Percentiles rank a stretch among this genome's conserved stretches.
Evolutionary conservation across 2,797 vertebrate genomes (phyloP).

Genomic region (Eulemur mongoz): DNA sequence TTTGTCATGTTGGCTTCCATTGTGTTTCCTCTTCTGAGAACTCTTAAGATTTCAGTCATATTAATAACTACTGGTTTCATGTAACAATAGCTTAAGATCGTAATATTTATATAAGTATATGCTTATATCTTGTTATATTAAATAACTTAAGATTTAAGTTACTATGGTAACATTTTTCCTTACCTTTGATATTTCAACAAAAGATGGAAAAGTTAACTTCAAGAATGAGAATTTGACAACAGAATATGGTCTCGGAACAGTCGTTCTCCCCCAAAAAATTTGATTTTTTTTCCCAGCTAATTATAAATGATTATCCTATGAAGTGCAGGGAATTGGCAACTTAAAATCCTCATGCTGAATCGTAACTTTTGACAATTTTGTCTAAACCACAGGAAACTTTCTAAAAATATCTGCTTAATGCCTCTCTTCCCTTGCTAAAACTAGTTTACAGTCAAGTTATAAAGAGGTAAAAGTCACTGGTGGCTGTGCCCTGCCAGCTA

Average conservation of each 20-base stretch:
- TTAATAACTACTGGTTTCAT: neutral
- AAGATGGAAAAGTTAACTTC: neutral
- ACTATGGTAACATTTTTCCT: neutral
- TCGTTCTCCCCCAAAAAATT: neutral
- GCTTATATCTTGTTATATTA: neutral
- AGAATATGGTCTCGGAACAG: neutral
- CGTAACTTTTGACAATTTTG: constrained; percentile 34
- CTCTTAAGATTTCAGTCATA: neutral
- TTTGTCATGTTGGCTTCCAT: neutral
- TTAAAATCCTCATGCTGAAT: constrained; percentile 38
- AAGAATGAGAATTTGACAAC: neutral
- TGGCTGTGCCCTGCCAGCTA: neutral
- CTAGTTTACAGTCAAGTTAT: constrained; percentile 32
- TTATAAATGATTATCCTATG: neutral
- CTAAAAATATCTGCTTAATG: constrained; percentile 42
- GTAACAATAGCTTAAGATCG: neutral
- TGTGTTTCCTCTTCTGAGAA: neutral
- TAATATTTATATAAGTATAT: neutral
- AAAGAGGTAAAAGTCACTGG: neutral
- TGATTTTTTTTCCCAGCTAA: neutral
- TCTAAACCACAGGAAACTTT: constrained; percentile 25
- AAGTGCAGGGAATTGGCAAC: neutral
- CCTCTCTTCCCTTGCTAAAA: neutral
- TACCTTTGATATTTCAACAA: constrained; percentile 35
- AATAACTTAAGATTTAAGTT: neutral